Evolutionary conservation across 2,888 invertebrate genomes (phyloP).

Genomic region (Synanthedon formicaeformis): DNA sequence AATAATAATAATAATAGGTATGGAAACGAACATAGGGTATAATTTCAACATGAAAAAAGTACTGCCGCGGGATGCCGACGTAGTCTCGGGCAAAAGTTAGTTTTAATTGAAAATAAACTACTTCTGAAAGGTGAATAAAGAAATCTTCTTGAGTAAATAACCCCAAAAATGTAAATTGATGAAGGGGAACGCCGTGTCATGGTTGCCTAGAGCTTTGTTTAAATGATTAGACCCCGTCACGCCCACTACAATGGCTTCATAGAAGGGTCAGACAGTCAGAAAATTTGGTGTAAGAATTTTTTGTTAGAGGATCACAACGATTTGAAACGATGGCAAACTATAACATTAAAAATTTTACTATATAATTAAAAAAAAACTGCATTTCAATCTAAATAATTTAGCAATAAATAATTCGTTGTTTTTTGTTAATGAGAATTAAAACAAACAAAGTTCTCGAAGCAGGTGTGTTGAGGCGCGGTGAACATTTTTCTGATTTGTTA

Average conservation of each 20-base stretch:
- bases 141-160: conserved; percentile 14
- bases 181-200: conserved; percentile 38
- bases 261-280: conserved; percentile 38
- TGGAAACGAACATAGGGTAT: too few relatives aligned
- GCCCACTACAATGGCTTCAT: conserved; percentile 47
- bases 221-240: conserved; percentile 41
- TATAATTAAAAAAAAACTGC: too few relatives aligned
- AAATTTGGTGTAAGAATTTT: conserved; percentile 38
- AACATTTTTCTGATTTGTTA: conserved; percentile 44
- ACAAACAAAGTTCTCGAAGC: conserved; percentile 12
- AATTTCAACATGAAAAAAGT: too few relatives aligned
- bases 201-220: conserved; percentile 58
- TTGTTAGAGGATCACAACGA: conserved; percentile 25
- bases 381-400: too few relatives aligned
- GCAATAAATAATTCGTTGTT: too few relatives aligned
- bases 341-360: too few relatives aligned
- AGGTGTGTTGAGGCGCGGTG: conserved; percentile 37
- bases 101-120: conserved; percentile 2
- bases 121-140: not conserved
- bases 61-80: too few relatives aligned
- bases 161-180: conserved; percentile 10
- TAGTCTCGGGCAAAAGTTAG: too few relatives aligned
- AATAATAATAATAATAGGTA: too few relatives aligned
- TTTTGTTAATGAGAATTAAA: too few relatives aligned
- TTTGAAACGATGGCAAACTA: conserved; percentile 28